These are phyloP conservation scores for Monopterus albus DNA, from an alignment of 2,113 vertebrate species.

Conservation along the genomic window DNA sequence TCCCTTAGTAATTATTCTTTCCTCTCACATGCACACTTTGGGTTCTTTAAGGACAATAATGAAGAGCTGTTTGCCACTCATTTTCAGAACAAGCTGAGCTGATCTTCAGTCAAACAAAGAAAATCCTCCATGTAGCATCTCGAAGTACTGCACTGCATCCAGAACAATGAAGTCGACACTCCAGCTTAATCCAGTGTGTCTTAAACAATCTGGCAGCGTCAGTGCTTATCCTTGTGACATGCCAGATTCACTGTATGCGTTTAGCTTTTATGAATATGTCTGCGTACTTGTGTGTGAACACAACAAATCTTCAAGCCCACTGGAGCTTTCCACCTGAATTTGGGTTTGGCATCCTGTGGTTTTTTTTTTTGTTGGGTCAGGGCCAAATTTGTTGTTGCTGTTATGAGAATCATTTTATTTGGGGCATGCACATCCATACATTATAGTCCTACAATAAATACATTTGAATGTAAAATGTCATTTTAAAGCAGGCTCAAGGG, in stretches of 20 bases:
- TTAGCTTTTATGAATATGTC: neutral
- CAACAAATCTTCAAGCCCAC: constrained; percentile 6
- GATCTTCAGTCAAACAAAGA: constrained; percentile 26
- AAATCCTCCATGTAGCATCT: constrained; percentile 27
- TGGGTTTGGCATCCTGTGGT: constrained; percentile 27
- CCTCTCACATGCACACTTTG: constrained; percentile 3
- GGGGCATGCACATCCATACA: too few species aligned
- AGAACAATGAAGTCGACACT: constrained; percentile 46
- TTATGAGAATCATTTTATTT: too few species aligned
- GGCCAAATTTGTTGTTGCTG: constrained; percentile 6
- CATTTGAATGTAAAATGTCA: constrained; percentile 45
- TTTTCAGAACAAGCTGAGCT: constrained; percentile 13
- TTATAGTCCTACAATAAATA: too few species aligned
- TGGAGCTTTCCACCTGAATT: constrained; percentile 16
- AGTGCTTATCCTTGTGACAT: constrained; percentile 47
- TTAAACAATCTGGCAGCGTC: constrained; percentile 44
- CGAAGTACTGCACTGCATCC: constrained; percentile 9
- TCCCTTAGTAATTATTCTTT: neutral
- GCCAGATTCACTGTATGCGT: constrained; percentile 23
- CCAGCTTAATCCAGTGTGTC: constrained; percentile 51
- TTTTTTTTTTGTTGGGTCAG: constrained; percentile 17
- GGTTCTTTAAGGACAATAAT: constrained; percentile 8
- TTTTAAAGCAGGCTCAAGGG: constrained; percentile 8
- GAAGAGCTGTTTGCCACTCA: constrained; percentile 7
- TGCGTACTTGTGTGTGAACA: constrained; percentile 17